These are phyloP conservation scores for Cephus spinipes DNA, from an alignment of 2,888 invertebrate species.

Conservation along the genomic window DNA sequence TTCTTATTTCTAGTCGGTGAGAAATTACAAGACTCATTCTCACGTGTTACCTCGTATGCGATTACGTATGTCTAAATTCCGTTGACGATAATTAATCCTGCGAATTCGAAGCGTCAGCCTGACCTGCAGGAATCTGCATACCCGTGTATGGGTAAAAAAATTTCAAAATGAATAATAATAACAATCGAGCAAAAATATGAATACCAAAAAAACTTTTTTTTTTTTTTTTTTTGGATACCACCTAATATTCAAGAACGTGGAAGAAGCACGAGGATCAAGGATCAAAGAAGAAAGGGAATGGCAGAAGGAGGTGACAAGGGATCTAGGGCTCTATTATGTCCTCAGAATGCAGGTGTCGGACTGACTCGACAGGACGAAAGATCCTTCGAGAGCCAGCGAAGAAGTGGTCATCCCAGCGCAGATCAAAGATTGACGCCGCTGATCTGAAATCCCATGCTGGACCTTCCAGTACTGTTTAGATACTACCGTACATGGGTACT, in stretches of 20 bases:
- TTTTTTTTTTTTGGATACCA: background rate
- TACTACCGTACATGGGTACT: background rate
- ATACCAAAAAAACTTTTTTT: background rate
- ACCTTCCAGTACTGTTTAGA: background rate
- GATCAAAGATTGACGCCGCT: slow-evolving; percentile 48
- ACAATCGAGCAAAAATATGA: background rate
- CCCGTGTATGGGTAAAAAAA: too few species aligned
- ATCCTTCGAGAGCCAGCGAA: slow-evolving; percentile 4
- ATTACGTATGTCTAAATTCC: background rate
- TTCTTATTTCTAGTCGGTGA: background rate
- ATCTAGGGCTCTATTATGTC: slow-evolving; percentile 35
- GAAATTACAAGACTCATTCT: background rate
- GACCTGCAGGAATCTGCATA: too few species aligned
- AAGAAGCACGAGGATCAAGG: background rate
- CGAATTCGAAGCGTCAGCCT: background rate
- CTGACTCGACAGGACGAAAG: slow-evolving; percentile 26
- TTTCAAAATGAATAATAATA: too few species aligned
- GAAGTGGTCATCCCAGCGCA: slow-evolving; percentile 39
- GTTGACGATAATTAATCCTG: background rate
- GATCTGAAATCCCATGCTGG: slow-evolving; percentile 1
- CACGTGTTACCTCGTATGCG: background rate
- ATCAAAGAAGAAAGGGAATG: background rate
- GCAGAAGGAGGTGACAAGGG: slow-evolving; percentile 12
- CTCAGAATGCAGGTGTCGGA: slow-evolving; percentile 45
- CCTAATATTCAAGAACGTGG: background rate